Conservation (phyloP, 2,113 vertebrate genomes). For the Psittacula cyanocephala region DNA sequence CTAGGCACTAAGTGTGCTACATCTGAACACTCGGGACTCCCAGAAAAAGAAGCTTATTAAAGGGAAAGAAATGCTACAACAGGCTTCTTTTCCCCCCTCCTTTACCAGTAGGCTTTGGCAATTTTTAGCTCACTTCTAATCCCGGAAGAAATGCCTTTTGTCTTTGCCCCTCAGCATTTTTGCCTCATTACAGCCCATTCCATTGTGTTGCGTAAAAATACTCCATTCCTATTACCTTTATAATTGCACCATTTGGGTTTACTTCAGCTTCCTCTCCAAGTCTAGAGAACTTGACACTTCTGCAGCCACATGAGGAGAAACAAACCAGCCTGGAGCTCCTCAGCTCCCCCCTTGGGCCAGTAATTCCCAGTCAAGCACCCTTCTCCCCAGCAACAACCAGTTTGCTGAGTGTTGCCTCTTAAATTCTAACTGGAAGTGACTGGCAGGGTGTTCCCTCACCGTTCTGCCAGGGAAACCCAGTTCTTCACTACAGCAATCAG, state of each 20-base stretch:
- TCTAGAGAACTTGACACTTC: neutral
- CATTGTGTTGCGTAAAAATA: neutral
- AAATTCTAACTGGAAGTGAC: neutral
- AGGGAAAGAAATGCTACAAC: constrained; percentile 64
- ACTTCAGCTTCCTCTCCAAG: neutral
- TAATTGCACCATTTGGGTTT: neutral
- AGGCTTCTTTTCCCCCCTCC: neutral
- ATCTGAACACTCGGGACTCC: constrained; percentile 68
- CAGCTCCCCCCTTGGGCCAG: neutral
- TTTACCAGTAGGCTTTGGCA: constrained; percentile 55
- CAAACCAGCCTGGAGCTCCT: neutral
- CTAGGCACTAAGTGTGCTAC: constrained; percentile 74
- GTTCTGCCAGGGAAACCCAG: neutral
- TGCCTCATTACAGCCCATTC: constrained; percentile 13
- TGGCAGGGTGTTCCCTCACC: neutral
- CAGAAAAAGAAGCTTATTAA: constrained; percentile 69
- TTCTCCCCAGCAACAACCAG: neutral
- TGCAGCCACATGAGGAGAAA: neutral
- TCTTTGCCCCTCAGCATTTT: constrained; percentile 8
- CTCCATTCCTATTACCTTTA: neutral
- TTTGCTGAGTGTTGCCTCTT: neutral
- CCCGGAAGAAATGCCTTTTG: constrained; percentile 67
- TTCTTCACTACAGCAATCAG: fast-evolving
- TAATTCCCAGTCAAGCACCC: neutral
- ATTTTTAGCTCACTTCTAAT: constrained; percentile 67